Base-by-base conservation (phyloP, 2,797 vertebrate genomes). In the Valencia hispanica region DNA sequence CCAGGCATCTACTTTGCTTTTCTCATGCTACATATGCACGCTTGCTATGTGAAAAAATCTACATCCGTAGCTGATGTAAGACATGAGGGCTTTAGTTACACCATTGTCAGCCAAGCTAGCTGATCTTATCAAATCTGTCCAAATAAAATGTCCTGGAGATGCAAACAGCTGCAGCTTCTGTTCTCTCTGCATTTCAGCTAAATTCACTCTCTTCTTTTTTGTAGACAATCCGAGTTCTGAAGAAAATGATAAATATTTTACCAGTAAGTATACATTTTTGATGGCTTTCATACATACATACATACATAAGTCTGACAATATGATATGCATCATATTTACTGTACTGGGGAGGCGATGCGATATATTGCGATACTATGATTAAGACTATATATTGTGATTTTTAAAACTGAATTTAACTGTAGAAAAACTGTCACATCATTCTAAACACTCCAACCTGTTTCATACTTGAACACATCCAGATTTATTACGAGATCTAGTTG, bases 161-260 rank as follows among this genome's bases (percentile, higher is more conserved):
- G 17, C 5, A 43, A n/a, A 41, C 14, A n/a, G 25, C 39, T 39
- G 34, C 63, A 14, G 20, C 5, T 66, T 20, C 4, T 66, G 20
- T 12, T 66, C 22, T 66, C 22, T 66, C 17, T 41, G 61, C 6
- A 25, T 41, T 68, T 57, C 78, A 20, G 9, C 18, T 65, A 10
- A 65, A 74, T 69, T 36, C 75, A 1, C 48, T 79, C 75, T 78
- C 55, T 45, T 84, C 11, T 39, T 78, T 30, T 78, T 72, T 18
- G 32, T 75, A 99, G 98, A 97, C 96, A 47, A 99, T 99, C 88
- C 93, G 97, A 73, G 96, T 96, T 94, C 87, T 99, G 39, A 96
- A 94, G 93, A 96, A 97, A 83, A 79, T 93, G 51, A 94, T 96
- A 12, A 92, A 95, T 0, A 95, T 98, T 79, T 80, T 95, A 68